Percentiles rank a stretch among this genome's conserved stretches.
Conservation (phyloP, 2,888 invertebrate species). For the Epicampocera succincta region DNA sequence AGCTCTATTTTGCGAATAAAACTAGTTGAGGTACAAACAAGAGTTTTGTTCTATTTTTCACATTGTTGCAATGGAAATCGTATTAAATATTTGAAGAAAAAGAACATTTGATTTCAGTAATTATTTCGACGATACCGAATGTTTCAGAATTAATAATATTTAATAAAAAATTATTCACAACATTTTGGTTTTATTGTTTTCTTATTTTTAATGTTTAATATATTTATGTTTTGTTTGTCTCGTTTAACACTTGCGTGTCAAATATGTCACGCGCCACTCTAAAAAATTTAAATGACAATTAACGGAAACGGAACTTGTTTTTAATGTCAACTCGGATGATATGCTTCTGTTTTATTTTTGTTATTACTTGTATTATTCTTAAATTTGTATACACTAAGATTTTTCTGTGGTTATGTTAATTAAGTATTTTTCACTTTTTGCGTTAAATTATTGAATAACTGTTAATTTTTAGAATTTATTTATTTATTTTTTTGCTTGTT, state of each 20-base stretch:
- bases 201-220: neutral
- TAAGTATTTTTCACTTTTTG: slow-evolving; percentile 66
- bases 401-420: slow-evolving; percentile 65
- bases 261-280: slow-evolving; percentile 71
- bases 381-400: slow-evolving; percentile 26
- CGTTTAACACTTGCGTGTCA: slow-evolving; percentile 72
- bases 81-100: too few species aligned
- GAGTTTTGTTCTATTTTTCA: too few species aligned
- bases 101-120: too few species aligned
- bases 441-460: slow-evolving; percentile 67
- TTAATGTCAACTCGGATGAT: slow-evolving; percentile 55
- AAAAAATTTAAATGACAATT: slow-evolving; percentile 61
- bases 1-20: too few species aligned
- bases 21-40: too few species aligned
- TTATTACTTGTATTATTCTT: slow-evolving; percentile 40
- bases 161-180: too few species aligned
- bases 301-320: slow-evolving; percentile 67
- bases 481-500: slow-evolving; percentile 37
- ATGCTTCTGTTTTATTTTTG: slow-evolving; percentile 14
- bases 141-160: too few species aligned
- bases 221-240: neutral
- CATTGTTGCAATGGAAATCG: too few species aligned
- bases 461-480: slow-evolving; percentile 64
- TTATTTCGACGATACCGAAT: too few species aligned
- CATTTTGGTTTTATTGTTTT: slow-evolving; percentile 18